phyloP scores from a whole-genome alignment of 2,113 vertebrate species.

The Motacilla tschutschensis region DNA sequence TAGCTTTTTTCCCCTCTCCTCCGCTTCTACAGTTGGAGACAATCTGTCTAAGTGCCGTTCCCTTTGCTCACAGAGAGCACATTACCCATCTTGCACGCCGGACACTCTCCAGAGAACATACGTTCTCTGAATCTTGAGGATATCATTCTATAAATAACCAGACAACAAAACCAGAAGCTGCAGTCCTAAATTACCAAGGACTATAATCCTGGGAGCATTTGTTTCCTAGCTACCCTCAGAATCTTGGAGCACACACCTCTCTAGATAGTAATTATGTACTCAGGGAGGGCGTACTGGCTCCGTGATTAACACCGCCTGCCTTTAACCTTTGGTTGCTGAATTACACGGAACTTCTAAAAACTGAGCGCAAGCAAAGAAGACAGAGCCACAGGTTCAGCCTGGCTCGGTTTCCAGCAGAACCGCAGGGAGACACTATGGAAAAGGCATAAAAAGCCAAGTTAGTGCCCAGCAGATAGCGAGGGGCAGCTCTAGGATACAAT shows the following conservation, averaged over 20 bases:
- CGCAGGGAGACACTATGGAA: background rate
- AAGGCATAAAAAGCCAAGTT: background rate
- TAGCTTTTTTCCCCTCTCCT: background rate
- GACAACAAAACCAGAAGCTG: slow-evolving; percentile 7
- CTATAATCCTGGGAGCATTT: slow-evolving; percentile 33
- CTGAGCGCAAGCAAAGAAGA: background rate
- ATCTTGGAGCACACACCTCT: slow-evolving; percentile 29
- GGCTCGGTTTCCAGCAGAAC: background rate
- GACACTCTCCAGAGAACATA: background rate
- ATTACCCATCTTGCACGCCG: background rate
- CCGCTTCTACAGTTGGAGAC: background rate
- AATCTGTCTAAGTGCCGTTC: background rate
- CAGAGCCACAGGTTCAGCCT: background rate
- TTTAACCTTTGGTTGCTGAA: slow-evolving; percentile 25
- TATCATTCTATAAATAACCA: background rate
- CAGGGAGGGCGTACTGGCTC: slow-evolving; percentile 15
- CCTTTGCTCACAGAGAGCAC: background rate
- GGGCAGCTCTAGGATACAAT: background rate
- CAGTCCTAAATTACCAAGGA: slow-evolving; percentile 21
- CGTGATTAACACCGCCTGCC: slow-evolving; percentile 14
- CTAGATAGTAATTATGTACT: slow-evolving; percentile 44
- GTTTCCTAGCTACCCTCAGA: slow-evolving; percentile 46
- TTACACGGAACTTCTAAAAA: background rate
- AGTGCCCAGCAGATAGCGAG: background rate
- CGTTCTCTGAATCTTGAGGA: background rate